Percentiles rank a stretch among this genome's conserved stretches.
These are phyloP conservation scores for Hypena proboscidalis DNA, from an alignment of 2,888 invertebrate species.

Conservation along the genomic window DNA sequence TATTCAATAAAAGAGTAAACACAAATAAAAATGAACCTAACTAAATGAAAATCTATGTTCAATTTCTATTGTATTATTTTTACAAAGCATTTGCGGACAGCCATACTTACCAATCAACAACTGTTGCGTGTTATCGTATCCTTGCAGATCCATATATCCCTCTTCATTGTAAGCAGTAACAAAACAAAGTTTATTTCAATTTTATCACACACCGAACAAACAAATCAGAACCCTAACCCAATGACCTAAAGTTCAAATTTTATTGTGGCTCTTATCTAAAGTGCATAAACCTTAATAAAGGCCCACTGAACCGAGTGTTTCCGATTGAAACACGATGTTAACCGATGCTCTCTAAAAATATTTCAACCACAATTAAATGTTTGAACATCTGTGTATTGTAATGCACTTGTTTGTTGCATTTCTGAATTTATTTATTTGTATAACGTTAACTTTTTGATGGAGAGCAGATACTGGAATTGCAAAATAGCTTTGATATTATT, in stretches of 20 bases:
- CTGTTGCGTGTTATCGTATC: slow-evolving; percentile 74
- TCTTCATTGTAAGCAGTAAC: slow-evolving; percentile 60
- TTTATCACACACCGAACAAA: slow-evolving; percentile 17
- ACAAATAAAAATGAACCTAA: too few relatives aligned
- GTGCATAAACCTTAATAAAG: slow-evolving; percentile 7
- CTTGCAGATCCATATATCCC: slow-evolving; percentile 71
- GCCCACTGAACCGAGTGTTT: slow-evolving; percentile 34
- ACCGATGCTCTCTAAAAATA: slow-evolving; percentile 37
- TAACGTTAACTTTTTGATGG: too few relatives aligned
- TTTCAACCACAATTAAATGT: slow-evolving; percentile 35
- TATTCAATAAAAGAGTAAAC: too few relatives aligned
- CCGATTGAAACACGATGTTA: slow-evolving; percentile 35
- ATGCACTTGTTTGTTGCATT: slow-evolving; percentile 24
- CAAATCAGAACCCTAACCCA: slow-evolving; percentile 10
- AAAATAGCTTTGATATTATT: too few relatives aligned
- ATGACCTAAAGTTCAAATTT: slow-evolving; percentile 8
- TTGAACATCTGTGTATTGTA: slow-evolving; percentile 28
- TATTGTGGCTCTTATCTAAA: slow-evolving; percentile 5
- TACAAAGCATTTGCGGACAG: slow-evolving; percentile 1
- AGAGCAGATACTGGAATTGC: too few relatives aligned
- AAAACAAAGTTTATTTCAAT: slow-evolving; percentile 41
- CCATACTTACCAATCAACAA: slow-evolving; percentile 69
- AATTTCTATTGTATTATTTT: neutral
- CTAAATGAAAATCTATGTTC: too few relatives aligned
- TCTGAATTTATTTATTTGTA: neutral